Base-by-base conservation (phyloP, 2,888 invertebrate species). In the Crocallis elinguaria region DNA sequence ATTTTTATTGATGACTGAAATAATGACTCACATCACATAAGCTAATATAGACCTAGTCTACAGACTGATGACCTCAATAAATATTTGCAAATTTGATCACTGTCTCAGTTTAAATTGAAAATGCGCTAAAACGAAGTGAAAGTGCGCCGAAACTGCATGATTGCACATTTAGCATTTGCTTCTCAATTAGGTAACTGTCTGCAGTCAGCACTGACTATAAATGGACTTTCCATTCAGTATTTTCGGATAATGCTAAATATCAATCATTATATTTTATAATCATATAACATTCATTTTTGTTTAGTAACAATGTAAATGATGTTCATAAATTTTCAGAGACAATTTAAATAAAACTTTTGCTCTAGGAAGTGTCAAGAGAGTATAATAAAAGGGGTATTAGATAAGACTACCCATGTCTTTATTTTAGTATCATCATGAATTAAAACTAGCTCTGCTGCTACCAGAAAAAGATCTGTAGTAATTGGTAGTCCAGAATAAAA, bases 111-210 rank as follows among this genome's bases (percentile, higher is more conserved):
- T 45, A 30, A 37, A 11, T 39, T 37, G 23, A 38, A 35, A 35
- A 29, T 17, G 13, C 16, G 19, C 27, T 43, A 33, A 25, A 29
- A 23, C 8, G 17, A 39, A 45, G 51, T 35, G 51, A 52, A 52
- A 52, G 51, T 41, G 16, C 21, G 13, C 35, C 21, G 13, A 42
- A 46, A 42, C 12, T 48, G 42, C 50, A 56, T 42, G 43, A 55
- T 39, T 52, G 45, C 51, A 44, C 33, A 36, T 46, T 45, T 23
- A 33, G 23, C 9, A 23, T 38, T 25, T 25, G 23, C 33, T 23
- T 36, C 8, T 45, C 13, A 32, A 43, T 37, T 58, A 48, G 33
- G 45, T 51, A 45, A 46, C 38, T 23, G 29, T 14, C 19, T 39
- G 17, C 16, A 19, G 9, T 12, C 9, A 23, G 32, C 5, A 9